Conservation (phyloP, 2,888 invertebrate species). For the Athalia rosae region DNA sequence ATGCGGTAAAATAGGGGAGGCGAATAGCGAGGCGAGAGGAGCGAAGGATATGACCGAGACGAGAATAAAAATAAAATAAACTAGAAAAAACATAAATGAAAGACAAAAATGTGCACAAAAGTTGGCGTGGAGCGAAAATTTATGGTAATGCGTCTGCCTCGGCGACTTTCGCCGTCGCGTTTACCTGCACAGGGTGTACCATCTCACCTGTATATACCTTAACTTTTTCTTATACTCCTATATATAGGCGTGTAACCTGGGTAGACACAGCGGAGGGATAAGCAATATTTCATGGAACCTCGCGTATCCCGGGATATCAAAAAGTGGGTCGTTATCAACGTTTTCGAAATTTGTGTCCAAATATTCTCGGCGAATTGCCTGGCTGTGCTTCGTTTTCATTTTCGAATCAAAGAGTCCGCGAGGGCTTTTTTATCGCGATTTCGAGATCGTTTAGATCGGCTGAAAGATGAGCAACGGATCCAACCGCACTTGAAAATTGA, state of each 20-base stretch:
- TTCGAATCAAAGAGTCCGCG: too few species aligned
- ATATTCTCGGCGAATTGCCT: too few species aligned
- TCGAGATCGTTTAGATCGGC: too few species aligned
- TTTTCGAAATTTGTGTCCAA: too few species aligned
- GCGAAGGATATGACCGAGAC: constrained; percentile 51
- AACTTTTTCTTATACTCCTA: not conserved
- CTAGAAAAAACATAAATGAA: not conserved
- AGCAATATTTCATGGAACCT: too few species aligned
- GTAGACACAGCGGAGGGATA: too few species aligned
- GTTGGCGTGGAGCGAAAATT: constrained; percentile 39
- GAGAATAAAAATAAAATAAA: constrained; percentile 45
- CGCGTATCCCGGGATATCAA: too few species aligned
- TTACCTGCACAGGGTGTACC: not conserved
- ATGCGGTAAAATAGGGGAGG: constrained; percentile 35
- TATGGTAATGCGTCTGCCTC: constrained; percentile 46
- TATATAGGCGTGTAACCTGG: not conserved
- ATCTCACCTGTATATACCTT: constrained; percentile 19
- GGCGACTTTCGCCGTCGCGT: constrained; percentile 31
- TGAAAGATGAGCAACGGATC: too few species aligned
- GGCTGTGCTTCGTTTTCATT: too few species aligned
- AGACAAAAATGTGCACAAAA: constrained; percentile 31
- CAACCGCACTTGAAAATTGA: too few species aligned
- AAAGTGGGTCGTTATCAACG: too few species aligned
- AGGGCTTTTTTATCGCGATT: too few species aligned
- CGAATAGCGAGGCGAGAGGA: constrained; percentile 34